phyloP scores from a whole-genome alignment of 2,797 vertebrate species.

The Parotocinclus haroldoi region DNA sequence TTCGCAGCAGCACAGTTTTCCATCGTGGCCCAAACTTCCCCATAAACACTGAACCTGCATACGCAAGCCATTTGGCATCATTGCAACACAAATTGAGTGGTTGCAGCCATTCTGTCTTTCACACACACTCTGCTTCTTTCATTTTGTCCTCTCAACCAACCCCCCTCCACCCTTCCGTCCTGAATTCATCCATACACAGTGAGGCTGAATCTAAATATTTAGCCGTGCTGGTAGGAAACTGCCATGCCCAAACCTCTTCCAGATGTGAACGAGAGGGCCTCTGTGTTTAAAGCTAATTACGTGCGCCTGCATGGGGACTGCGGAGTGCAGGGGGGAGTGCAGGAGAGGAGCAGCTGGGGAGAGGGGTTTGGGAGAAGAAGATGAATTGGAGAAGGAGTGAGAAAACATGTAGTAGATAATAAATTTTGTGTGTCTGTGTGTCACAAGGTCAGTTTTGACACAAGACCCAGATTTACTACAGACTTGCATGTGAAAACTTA shows the following conservation, averaged over 20 bases:
- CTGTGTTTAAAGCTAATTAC: constrained; percentile 80
- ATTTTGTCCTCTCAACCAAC: constrained; percentile 51
- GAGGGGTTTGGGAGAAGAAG: constrained; percentile 45
- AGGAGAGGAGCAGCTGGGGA: constrained; percentile 54
- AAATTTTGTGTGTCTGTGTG: constrained; percentile 10
- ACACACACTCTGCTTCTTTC: constrained; percentile 21
- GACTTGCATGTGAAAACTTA: no score
- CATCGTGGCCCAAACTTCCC: constrained; percentile 30
- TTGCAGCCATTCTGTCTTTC: constrained; percentile 36
- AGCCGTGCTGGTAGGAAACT: constrained; percentile 83
- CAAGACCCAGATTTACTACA: no score
- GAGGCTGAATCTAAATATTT: constrained; percentile 86
- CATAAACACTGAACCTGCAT: constrained; percentile 29
- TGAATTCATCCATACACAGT: constrained; percentile 79
- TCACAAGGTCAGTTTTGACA: no score
- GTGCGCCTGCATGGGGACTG: constrained; percentile 70
- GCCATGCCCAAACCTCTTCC: constrained; percentile 82
- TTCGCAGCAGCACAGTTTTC: constrained; percentile 33
- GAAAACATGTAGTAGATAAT: constrained; percentile 36
- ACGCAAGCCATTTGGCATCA: constrained; percentile 28
- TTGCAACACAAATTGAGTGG: constrained; percentile 12
- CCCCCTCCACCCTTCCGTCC: constrained; percentile 62
- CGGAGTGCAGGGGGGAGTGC: constrained; percentile 58
- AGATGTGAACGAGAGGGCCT: constrained; percentile 77
- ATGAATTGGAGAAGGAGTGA: constrained; percentile 36